Evolutionary conservation across 92 coral and sea anemone genomes (phyloP).

Genomic region (Epizoanthus ramosus): DNA sequence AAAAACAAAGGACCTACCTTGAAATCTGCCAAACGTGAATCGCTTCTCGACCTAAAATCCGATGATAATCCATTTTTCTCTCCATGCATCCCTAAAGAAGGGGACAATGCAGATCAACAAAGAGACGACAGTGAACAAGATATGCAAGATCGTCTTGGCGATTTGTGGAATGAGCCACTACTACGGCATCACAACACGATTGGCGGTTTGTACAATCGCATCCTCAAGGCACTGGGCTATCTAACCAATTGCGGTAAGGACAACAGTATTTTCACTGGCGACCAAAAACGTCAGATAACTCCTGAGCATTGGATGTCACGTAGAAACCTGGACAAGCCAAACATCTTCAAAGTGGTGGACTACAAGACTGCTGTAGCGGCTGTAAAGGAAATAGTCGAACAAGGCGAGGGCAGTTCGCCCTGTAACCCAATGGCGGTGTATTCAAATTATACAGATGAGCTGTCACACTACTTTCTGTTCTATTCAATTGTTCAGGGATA

Average conservation of each 20-base stretch:
- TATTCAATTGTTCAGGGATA: conserved; percentile 67
- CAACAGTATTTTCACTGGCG: conserved; percentile 71
- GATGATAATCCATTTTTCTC: background rate
- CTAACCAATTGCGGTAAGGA: conserved; percentile 61
- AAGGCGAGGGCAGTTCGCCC: conserved; percentile 83
- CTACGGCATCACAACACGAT: conserved; percentile 62
- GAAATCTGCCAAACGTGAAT: background rate
- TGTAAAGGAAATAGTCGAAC: conserved; percentile 59
- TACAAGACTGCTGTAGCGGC: conserved; percentile 70
- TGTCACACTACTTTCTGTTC: conserved; percentile 78
- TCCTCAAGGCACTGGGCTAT: conserved; percentile 55
- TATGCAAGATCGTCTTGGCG: conserved; percentile 31
- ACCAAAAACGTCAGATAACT: conserved; percentile 47
- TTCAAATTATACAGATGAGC: conserved; percentile 44
- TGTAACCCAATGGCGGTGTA: conserved; percentile 75
- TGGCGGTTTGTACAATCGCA: conserved; percentile 70
- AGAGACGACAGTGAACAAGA: conserved; percentile 27
- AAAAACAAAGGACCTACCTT: background rate
- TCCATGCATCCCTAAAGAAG: background rate
- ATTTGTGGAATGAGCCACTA: conserved; percentile 26
- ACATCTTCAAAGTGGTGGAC: conserved; percentile 53
- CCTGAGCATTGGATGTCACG: conserved; percentile 33
- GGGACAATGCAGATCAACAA: background rate
- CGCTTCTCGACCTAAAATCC: background rate
- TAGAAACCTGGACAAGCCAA: conserved; percentile 43